Base-by-base conservation (phyloP, 2,797 vertebrate species). In the Benthosema pterotum region DNA sequence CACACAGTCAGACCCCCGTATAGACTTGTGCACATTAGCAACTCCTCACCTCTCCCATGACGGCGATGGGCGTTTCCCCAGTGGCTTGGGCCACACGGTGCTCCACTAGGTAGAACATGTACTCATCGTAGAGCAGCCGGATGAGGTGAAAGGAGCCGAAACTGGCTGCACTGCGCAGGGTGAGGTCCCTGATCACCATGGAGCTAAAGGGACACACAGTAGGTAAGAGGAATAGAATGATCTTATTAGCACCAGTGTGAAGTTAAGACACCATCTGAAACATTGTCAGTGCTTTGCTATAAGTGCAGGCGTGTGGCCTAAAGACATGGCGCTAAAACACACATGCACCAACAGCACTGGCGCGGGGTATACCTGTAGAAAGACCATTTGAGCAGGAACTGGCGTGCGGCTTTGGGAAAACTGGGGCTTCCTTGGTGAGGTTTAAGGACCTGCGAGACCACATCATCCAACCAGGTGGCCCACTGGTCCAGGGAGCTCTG, bases 101-200 rank as follows among this genome's bases (percentile, higher is more conserved):
- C 72, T 99, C 98, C 58, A 99, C 97, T 93, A 99, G 91, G 87
- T 99, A 99, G 79, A 99, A 99, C 98, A 99, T 99, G 91, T 99
- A 99, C 69, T 99, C 98, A 0, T 99, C 98, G 0, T 99, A 99
- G 2, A 99, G 95, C 57, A 99, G 93, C 22, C 98, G 95, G 77
- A 99, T 99, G 45, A 99, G 92, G 87, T 99, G 98, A 88, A 99
- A 99, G 65, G 98, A 99, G 53, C 97, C 97, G 0, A 99, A 99
- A 71, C 97, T 99, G 73, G 97, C 97, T 0, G 97, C 98, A 0
- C 96, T 98, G 69, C 98, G 95, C 75, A 99, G 89, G 43, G 98
- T 99, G 70, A 99, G 93, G 87, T 99, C 98, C 3, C 98, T 90
- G 85, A 99, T 99, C 88, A 99, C 98, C 98, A 99, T 99, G 74